These are phyloP conservation scores for Diorhabda elongata DNA, from an alignment of 1,140 invertebrate genomes.

Conservation along the genomic window DNA sequence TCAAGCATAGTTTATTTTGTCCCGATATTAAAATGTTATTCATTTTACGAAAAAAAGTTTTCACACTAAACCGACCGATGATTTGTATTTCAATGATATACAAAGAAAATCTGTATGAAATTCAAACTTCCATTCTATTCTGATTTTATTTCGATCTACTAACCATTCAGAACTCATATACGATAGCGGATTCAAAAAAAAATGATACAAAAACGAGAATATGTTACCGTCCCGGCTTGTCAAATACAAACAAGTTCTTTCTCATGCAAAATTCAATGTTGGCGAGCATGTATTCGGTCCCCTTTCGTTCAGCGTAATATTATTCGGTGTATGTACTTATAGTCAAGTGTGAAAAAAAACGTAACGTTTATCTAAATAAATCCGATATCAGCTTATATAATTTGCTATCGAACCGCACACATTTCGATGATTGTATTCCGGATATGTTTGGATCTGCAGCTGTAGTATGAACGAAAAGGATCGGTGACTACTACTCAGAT, in stretches of 20 bases:
- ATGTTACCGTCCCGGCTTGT: not conserved
- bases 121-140: not conserved
- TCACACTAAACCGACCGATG: too few species aligned
- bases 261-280: constrained; percentile 2
- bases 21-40: too few species aligned
- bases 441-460: too few species aligned
- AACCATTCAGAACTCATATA: not conserved
- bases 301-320: not conserved
- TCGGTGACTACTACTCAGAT: too few species aligned
- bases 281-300: not conserved
- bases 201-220: constrained; percentile 3
- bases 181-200: not conserved
- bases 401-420: not conserved
- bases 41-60: too few species aligned
- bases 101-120: not conserved
- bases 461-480: too few species aligned
- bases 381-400: not conserved
- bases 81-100: too few species aligned
- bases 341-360: not conserved
- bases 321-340: not conserved
- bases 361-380: not conserved
- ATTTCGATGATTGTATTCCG: not conserved
- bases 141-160: not conserved
- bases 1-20: too few species aligned
- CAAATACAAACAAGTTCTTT: constrained; percentile 1